These are phyloP conservation scores for Phylloscopus trochilus DNA, from an alignment of 2,113 vertebrate species.

Conservation along the genomic window DNA sequence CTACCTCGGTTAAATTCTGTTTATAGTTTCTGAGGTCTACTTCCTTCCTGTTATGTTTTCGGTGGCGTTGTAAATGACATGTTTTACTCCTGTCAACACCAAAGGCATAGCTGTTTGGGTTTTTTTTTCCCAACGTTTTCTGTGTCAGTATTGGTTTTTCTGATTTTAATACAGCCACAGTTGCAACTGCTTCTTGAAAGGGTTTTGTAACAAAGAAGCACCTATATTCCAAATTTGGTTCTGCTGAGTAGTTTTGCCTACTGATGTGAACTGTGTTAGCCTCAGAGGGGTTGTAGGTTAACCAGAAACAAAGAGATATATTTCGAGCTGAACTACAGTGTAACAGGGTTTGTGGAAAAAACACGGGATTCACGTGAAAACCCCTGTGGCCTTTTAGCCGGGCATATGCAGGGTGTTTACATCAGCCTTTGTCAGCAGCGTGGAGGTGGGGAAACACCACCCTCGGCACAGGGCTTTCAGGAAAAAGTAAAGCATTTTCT, in stretches of 20 bases:
- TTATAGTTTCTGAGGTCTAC: slow-evolving; percentile 51
- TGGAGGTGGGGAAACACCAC: slow-evolving; percentile 68
- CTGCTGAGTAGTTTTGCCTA: neutral
- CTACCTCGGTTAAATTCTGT: slow-evolving; percentile 54
- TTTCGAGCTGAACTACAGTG: slow-evolving; percentile 13
- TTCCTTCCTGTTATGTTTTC: slow-evolving; percentile 72
- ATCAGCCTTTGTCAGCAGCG: slow-evolving; percentile 57
- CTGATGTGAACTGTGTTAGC: neutral
- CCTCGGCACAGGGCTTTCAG: slow-evolving; percentile 50
- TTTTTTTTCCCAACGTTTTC: neutral
- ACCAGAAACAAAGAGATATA: neutral
- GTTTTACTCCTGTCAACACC: neutral
- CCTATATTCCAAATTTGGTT: neutral
- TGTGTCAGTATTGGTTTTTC: neutral
- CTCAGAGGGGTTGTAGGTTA: neutral
- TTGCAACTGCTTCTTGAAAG: neutral
- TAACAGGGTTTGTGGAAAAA: slow-evolving; percentile 8
- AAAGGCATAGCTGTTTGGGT: neutral
- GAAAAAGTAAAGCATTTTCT: slow-evolving; percentile 52
- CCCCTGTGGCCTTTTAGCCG: slow-evolving; percentile 25
- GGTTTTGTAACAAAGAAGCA: neutral
- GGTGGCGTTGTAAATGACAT: slow-evolving; percentile 46
- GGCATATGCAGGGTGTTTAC: slow-evolving; percentile 19
- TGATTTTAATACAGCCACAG: neutral
- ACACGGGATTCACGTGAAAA: slow-evolving; percentile 49